phyloP scores from a whole-genome alignment of 2,888 invertebrate genomes.

The Lasius platythorax region DNA sequence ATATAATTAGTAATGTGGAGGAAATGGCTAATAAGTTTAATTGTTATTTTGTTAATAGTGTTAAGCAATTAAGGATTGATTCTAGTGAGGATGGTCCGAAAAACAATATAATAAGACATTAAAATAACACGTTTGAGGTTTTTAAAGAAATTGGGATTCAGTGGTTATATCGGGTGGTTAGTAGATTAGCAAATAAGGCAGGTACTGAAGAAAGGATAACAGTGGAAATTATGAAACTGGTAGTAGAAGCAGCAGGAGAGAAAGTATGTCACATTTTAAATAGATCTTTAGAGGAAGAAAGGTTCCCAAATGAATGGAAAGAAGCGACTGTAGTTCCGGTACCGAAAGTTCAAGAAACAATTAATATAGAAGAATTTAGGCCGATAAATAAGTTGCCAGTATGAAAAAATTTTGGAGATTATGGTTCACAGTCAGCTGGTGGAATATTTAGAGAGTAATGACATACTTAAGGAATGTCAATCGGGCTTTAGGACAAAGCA shows the following conservation, averaged over 20 bases:
- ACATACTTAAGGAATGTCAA: slow-evolving; percentile 31
- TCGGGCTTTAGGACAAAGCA: slow-evolving; percentile 59
- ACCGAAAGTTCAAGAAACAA: slow-evolving; percentile 20
- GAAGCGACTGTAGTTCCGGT: slow-evolving; percentile 11
- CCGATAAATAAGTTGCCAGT: slow-evolving; percentile 10
- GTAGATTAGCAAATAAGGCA: slow-evolving; percentile 1
- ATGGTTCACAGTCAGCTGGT: slow-evolving; percentile 13
- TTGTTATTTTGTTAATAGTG: slow-evolving; percentile 17
- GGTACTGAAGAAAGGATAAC: slow-evolving; percentile 15
- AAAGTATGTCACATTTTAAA: not conserved
- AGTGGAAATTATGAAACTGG: not conserved
- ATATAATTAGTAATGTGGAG: not conserved
- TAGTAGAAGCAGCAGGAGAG: slow-evolving; percentile 26
- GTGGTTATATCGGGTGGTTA: not conserved
- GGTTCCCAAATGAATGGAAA: not conserved
- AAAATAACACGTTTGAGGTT: too few species aligned
- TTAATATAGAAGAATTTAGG: slow-evolving; percentile 16
- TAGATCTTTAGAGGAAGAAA: not conserved
- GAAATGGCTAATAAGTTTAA: slow-evolving; percentile 7
- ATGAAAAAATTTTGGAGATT: slow-evolving; percentile 26
- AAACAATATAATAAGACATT: too few species aligned
- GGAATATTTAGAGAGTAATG: slow-evolving; percentile 12
- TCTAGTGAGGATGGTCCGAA: too few species aligned
- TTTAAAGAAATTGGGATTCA: too few species aligned
- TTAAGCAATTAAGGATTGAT: not conserved